Evolutionary conservation across 2,797 vertebrate genomes (phyloP).

Genomic region (Argentina silus): DNA sequence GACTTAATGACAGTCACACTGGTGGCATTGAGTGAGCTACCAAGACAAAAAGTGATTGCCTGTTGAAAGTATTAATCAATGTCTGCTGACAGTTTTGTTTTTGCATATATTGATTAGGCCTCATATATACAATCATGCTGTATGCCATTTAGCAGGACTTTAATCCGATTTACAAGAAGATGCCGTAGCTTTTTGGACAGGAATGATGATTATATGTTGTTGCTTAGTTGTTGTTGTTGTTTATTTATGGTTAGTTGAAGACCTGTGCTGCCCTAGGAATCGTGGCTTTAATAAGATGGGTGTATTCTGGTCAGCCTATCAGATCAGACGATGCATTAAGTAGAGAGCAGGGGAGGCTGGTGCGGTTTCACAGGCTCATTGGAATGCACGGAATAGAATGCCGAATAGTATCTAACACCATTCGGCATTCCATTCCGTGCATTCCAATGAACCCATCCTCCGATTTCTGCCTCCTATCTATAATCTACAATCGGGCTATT

Average conservation of each 20-base stretch:
- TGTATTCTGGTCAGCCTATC: neutral
- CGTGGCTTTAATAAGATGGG: neutral
- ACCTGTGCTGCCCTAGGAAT: neutral
- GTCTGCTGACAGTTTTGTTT: neutral
- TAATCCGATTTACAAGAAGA: too few relatives aligned
- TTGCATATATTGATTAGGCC: neutral
- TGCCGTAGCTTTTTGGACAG: constrained; percentile 1
- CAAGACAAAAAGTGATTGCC: neutral
- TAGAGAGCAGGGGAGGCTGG: neutral
- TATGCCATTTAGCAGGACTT: too few relatives aligned
- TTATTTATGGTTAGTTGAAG: neutral
- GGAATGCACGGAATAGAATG: too few relatives aligned
- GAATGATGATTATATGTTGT: neutral
- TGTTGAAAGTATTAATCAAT: neutral
- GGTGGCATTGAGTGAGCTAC: neutral
- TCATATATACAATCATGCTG: neutral
- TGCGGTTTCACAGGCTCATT: too few relatives aligned
- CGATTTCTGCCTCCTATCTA: too few relatives aligned
- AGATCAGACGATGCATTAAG: neutral
- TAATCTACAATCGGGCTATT: too few relatives aligned
- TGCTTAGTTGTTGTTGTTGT: too few relatives aligned
- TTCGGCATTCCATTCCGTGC: too few relatives aligned
- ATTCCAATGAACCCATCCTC: too few relatives aligned
- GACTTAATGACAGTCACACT: neutral
- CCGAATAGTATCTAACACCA: too few relatives aligned